Evolutionary conservation across 2,888 invertebrate species (phyloP).

Genomic region (Phymatocera aterrima): DNA sequence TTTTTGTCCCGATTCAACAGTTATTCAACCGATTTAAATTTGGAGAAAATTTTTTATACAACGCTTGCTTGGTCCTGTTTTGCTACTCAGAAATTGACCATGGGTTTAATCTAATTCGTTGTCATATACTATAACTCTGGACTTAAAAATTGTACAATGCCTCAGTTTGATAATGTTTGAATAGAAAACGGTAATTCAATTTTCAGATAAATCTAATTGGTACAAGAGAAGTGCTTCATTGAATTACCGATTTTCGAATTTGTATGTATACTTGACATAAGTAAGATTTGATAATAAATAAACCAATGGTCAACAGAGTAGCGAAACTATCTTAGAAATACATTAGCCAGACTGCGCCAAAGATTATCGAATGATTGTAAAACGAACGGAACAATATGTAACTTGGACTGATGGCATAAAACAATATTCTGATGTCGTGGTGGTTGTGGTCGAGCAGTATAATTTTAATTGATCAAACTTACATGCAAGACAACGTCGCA

Average conservation of each 20-base stretch:
- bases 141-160: not conserved
- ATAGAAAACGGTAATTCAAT: not conserved
- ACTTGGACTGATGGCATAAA: conserved; percentile 33
- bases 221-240: not conserved
- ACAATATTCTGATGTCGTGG: conserved; percentile 34
- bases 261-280: not conserved
- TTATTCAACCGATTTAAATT: not conserved
- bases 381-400: conserved; percentile 12
- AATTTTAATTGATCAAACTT: conserved; percentile 72
- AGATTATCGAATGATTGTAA: conserved; percentile 25
- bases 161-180: too few relatives aligned
- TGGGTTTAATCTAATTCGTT: not conserved
- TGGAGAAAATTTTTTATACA: not conserved
- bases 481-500: conserved; percentile 91
- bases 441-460: conserved; percentile 33
- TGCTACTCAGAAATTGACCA: conserved; percentile 9
- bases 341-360: conserved; percentile 14
- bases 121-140: not conserved
- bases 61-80: not conserved
- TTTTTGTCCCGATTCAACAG: not conserved
- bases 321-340: not conserved
- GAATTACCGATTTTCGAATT: too few relatives aligned
- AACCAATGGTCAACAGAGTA: conserved; percentile 18
- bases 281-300: not conserved
- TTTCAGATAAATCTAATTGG: not conserved